A percentile compares a stretch with the other conserved stretches of the same genome.
Conservation (phyloP, 2,797 vertebrate species). For the Leuciscus waleckii region DNA sequence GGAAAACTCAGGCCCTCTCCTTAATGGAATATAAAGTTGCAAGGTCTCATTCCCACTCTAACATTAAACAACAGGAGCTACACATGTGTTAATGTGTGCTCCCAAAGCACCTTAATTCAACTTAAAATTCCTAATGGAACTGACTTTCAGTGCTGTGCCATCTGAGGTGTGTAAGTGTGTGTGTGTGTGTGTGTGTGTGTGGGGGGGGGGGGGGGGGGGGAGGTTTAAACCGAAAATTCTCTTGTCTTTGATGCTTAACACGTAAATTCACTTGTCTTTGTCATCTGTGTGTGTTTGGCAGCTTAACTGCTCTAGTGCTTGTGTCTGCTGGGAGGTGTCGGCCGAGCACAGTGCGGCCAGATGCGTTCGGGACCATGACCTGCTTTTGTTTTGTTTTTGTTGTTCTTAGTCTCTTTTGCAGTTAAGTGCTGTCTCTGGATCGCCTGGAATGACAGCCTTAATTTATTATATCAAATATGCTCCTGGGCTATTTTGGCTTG, state of each 20-base stretch:
- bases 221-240: too few species aligned
- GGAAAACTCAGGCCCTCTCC: conserved; percentile 75
- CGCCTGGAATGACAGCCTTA: background rate
- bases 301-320: conserved; percentile 76
- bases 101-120: conserved; percentile 78
- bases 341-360: conserved; percentile 54
- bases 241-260: conserved; percentile 75
- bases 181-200: too few species aligned
- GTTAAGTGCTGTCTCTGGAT: conserved; percentile 20
- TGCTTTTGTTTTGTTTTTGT: conserved; percentile 49
- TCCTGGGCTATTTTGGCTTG: conserved; percentile 1
- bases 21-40: conserved; percentile 84
- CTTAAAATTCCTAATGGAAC: conserved; percentile 83
- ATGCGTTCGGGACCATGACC: conserved; percentile 41
- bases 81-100: conserved; percentile 80
- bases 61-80: conserved; percentile 81
- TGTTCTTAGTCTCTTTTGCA: conserved; percentile 24
- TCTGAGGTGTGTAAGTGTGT: conserved; percentile 46
- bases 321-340: conserved; percentile 74
- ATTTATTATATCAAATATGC: conserved; percentile 21
- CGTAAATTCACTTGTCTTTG: conserved; percentile 80
- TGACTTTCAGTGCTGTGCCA: conserved; percentile 50
- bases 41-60: conserved; percentile 80
- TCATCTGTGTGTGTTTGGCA: conserved; percentile 71
- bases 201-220: background rate